Base-by-base conservation (phyloP, 2,113 vertebrate genomes). In the Crotalus viridis region DNA sequence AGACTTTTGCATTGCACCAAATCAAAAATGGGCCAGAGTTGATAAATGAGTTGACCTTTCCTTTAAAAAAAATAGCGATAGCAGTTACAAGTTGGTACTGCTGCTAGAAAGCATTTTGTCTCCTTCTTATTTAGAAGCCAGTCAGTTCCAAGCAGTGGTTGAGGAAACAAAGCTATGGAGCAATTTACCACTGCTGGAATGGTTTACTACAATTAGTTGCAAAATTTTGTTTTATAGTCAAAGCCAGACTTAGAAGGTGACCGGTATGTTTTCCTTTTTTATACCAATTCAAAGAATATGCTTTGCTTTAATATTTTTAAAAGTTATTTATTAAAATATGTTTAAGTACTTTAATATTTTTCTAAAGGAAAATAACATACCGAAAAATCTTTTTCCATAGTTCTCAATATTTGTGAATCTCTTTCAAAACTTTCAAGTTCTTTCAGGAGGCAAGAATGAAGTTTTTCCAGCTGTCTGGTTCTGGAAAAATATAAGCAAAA, bases 361-460 rank as follows among this genome's bases (percentile, higher is more conserved):
- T 1, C 57, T 22, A 74, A 95, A 88, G 64, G 89, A 56, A 90
- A 81, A 96, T 91, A 56, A 97, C 98, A 93, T 98, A 99, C 99
- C 94, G 43, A 97, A 94, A 99, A 96, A 93, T 99, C 98, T 95
- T 98, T 98, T 91, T 99, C 99, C 97, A 99, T 98, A 95, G 93
- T 98, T 96, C 97, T 98, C 93, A 99, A 97, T 56, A 96, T 93
- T 59, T 97, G 96, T 89, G 98, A 97, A 92, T 98, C 98, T 95
- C 98, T 98, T 95, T 99, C 98, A 97, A 98, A 97, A 28, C 96
- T 98, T 92, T 97, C 95, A 64, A 99, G 97, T 93, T 99, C 98
- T 33, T 98, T 97, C 92, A 96, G 39, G 46, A 99, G 96, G 91
- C 95, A 96, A 69, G 95, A 92, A 89, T 98, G 97, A 93, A 99